These are phyloP conservation scores for Vombatus ursinus DNA, from an alignment of 2,113 vertebrate genomes.

Conservation along the genomic window DNA sequence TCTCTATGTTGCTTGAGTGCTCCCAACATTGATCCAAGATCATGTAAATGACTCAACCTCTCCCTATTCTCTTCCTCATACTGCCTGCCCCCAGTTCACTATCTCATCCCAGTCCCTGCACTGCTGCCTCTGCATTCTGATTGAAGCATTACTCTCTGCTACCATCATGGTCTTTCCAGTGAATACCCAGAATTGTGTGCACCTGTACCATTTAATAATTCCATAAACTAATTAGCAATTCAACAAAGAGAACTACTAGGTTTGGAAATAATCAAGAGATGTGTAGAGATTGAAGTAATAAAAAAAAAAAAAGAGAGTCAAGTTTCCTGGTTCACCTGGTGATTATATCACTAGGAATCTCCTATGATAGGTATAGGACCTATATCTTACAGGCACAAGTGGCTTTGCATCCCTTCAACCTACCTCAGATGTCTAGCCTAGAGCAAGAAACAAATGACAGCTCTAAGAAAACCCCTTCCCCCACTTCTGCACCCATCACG, in stretches of 20 bases:
- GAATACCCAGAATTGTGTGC: not conserved
- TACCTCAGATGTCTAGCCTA: not conserved
- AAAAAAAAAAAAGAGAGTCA: not conserved
- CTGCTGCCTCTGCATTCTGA: not conserved
- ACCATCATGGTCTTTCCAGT: not conserved
- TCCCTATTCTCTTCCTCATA: not conserved
- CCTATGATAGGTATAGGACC: not conserved
- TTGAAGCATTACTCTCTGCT: not conserved
- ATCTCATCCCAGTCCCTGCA: not conserved
- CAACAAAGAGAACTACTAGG: not conserved
- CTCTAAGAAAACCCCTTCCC: not conserved
- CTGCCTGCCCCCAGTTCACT: too few species aligned
- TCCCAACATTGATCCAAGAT: not conserved
- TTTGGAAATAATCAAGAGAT: not conserved
- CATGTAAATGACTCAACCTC: not conserved
- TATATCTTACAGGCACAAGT: not conserved
- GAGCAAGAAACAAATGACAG: not conserved
- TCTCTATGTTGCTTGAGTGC: not conserved
- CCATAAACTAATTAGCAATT: not conserved
- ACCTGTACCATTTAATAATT: not conserved
- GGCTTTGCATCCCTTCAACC: not conserved
- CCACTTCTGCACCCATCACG: not conserved
- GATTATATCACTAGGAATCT: not conserved
- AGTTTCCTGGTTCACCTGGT: not conserved
- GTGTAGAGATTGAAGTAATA: not conserved